Evolutionary conservation across 2,113 vertebrate genomes (phyloP).

Genomic region (Sisor rabdophorus): DNA sequence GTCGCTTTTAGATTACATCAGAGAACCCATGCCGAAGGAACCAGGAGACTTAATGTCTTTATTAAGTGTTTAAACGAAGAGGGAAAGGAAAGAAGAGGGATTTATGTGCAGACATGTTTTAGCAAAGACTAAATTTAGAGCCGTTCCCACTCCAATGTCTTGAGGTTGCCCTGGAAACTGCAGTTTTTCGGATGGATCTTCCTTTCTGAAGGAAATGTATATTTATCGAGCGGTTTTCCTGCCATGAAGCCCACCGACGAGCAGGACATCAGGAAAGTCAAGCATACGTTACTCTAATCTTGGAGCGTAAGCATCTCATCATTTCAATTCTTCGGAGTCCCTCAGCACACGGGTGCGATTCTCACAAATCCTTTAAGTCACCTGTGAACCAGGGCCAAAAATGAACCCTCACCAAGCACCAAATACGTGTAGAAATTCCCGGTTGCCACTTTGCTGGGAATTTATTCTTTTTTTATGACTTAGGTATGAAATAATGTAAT

Average conservation of each 20-base stretch:
- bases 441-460: too few species aligned
- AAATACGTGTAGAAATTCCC: too few species aligned
- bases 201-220: slow-evolving; percentile 5
- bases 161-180: slow-evolving; percentile 45
- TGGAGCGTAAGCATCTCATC: too few species aligned
- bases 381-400: too few species aligned
- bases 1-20: background rate
- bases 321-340: too few species aligned
- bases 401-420: too few species aligned
- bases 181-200: background rate
- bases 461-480: too few species aligned
- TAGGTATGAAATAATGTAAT: too few species aligned
- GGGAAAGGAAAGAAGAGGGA: background rate
- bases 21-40: background rate
- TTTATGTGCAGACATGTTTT: slow-evolving; percentile 3
- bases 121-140: slow-evolving; percentile 43
- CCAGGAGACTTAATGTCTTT: background rate
- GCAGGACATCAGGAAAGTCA: slow-evolving; percentile 25
- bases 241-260: too few species aligned
- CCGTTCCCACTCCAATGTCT: slow-evolving; percentile 20
- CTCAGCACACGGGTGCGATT: too few species aligned
- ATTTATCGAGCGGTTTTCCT: background rate
- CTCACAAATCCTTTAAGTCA: too few species aligned
- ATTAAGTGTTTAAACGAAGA: too few species aligned
- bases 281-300: background rate